Base-by-base conservation (phyloP, 1,140 invertebrate species). In the Apocrypta bakeri region DNA sequence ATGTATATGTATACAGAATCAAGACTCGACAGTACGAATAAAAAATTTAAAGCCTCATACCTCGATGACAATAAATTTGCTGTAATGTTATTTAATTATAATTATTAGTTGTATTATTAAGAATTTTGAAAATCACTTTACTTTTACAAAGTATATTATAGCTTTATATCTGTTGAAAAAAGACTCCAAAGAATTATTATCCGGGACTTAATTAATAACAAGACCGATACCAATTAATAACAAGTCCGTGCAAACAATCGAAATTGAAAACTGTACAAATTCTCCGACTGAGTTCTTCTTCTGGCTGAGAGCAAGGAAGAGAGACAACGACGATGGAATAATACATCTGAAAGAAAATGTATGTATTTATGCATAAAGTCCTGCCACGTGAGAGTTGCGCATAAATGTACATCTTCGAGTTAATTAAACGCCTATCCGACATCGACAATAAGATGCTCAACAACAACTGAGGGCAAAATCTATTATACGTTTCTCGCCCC, bases 361-460 rank as follows among this genome's bases (percentile, higher is more conserved):
- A 63, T 79, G 40, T 48, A 79, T 69, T 69, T 9, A 37, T 9
- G n/a, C 31, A 68, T 31, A 68, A 40, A 1, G 24, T 79, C 37
- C 31, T 29, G 40, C 17, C 68, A n/a, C n/a, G 24, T 9, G 0
- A 21, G 37, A 56, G 33, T 31, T 0, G 27, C n/a, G 24, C n/a
- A 25, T 79, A 79, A 72, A 61, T 64, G 64, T 31, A 79, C 11
- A 14, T 79, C 42, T n/a, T 0, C 17, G 66, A 14, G 12, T n/a
- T 81, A 81, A 74, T 81, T 74, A 81, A 71, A 64, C 56, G 37
- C 56, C 56, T 2, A n/a, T 80, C 27, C 56, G 29, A 80, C 33
- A 64, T 17, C 14, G 40, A 40, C 42, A 40, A 74, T 80, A 64
- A 81, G 74, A 71, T 72, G 79, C 37, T 21, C 21, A 17, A 33